A percentile compares a stretch with the other conserved stretches of the same genome.
Evolutionary conservation across 92 coral and sea anemone genomes (phyloP).

Genomic region (Muricea muricata): DNA sequence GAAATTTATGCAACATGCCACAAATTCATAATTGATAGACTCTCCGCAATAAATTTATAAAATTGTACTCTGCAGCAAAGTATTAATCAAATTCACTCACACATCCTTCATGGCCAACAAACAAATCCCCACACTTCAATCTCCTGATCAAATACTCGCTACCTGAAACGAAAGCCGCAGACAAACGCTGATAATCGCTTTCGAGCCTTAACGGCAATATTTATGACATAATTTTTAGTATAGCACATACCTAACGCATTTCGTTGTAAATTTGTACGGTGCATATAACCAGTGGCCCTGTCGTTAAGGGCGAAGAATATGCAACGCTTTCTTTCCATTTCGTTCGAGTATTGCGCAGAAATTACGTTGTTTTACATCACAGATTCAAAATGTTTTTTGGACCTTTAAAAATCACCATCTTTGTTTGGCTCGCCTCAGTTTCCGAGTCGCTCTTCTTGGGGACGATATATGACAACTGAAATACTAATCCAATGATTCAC

Average conservation of each 20-base stretch:
- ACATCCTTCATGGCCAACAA: slow-evolving; percentile 96
- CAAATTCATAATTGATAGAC: too few relatives aligned
- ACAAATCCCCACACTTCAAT: slow-evolving; percentile 74
- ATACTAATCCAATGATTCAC: too few relatives aligned
- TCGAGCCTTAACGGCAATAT: too few relatives aligned
- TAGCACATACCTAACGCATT: slow-evolving; percentile 19
- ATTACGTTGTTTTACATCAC: neutral
- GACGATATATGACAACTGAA: too few relatives aligned
- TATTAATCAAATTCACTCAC: slow-evolving; percentile 73
- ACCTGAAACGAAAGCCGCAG: slow-evolving; percentile 41
- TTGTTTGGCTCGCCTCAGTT: neutral
- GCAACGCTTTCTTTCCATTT: slow-evolving; percentile 9
- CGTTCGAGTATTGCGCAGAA: neutral
- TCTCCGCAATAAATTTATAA: too few relatives aligned
- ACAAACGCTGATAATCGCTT: neutral
- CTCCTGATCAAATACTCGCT: slow-evolving; percentile 84
- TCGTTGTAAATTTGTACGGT: neutral
- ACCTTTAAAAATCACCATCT: neutral
- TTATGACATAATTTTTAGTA: neutral
- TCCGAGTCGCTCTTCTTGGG: too few relatives aligned
- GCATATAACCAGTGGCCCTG: neutral
- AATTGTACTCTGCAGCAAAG: too few relatives aligned
- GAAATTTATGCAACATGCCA: too few relatives aligned
- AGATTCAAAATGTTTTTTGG: neutral
- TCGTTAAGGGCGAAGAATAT: slow-evolving; percentile 15